These are phyloP conservation scores for Enteromius radiatus DNA, from an alignment of 2,797 vertebrate genomes.

Conservation along the genomic window DNA sequence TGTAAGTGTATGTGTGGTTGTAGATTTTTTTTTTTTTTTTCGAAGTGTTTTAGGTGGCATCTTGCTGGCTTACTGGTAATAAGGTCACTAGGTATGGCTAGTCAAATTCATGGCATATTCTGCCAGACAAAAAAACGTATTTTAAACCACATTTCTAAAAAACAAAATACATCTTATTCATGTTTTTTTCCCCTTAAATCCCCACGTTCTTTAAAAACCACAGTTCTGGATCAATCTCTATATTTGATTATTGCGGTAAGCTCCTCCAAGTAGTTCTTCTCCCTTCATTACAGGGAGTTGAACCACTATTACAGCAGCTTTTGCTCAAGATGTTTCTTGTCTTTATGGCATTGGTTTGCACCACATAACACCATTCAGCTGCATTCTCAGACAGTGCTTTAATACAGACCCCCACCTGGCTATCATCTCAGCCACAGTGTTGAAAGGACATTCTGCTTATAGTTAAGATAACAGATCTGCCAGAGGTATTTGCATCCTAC, in stretches of 20 bases:
- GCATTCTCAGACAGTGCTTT: slow-evolving; percentile 15
- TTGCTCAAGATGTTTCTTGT: slow-evolving; percentile 3
- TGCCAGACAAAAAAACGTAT: neutral
- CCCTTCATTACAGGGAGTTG: neutral
- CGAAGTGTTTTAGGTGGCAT: neutral
- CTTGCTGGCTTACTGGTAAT: neutral
- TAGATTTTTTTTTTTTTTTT: slow-evolving; percentile 7
- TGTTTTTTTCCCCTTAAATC: neutral
- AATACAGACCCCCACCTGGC: slow-evolving; percentile 26
- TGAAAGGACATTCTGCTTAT: neutral
- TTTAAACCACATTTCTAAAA: neutral
- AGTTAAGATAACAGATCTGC: slow-evolving; percentile 17
- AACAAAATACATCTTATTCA: neutral
- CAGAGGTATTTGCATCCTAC: slow-evolving; percentile 11
- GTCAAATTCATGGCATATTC: neutral
- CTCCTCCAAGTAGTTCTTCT: neutral
- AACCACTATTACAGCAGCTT: neutral
- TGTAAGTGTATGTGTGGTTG: neutral
- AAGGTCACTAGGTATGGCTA: neutral
- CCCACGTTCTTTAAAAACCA: neutral
- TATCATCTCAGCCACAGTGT: slow-evolving; percentile 9
- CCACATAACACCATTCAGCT: neutral
- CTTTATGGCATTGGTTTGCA: slow-evolving; percentile 1
- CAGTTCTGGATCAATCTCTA: neutral
- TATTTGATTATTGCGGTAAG: neutral